Evolutionary conservation across 1,140 invertebrate species (phyloP).

Genomic region (Ridgeia piscesae): DNA sequence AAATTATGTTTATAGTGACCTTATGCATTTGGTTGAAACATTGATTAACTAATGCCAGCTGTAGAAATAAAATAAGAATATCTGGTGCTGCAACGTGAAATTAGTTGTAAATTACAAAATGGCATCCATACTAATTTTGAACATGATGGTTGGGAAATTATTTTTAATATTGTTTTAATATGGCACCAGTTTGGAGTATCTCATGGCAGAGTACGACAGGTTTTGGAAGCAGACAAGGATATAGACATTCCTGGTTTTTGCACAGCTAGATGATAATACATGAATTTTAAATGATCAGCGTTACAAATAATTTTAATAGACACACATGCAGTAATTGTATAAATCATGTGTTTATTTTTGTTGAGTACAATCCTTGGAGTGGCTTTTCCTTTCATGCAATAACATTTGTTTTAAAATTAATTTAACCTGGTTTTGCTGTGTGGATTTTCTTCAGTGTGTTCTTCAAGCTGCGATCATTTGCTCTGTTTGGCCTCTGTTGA

Average conservation of each 20-base stretch:
- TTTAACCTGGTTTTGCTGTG: not conserved
- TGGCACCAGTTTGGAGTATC: too few species aligned
- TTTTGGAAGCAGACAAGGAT: not conserved
- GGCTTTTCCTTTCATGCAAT: not conserved
- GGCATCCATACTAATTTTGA: too few species aligned
- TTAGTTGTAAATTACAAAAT: too few species aligned
- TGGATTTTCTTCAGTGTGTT: not conserved
- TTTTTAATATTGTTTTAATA: too few species aligned
- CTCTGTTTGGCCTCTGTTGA: not conserved
- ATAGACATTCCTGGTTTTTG: not conserved
- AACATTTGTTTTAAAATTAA: not conserved
- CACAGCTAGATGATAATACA: not conserved
- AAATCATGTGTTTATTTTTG: not conserved
- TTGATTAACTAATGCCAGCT: not conserved
- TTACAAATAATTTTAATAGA: not conserved
- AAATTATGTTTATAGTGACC: not conserved
- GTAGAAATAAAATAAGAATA: too few species aligned
- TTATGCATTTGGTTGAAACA: not conserved
- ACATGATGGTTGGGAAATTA: too few species aligned
- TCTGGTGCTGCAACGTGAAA: too few species aligned
- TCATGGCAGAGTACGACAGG: not conserved
- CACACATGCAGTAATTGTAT: not conserved
- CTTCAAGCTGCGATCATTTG: not conserved
- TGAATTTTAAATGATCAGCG: not conserved
- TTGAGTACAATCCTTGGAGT: too few species aligned